Base-by-base conservation (phyloP, 2,888 invertebrate genomes). In the Nymphalis polychloros region DNA sequence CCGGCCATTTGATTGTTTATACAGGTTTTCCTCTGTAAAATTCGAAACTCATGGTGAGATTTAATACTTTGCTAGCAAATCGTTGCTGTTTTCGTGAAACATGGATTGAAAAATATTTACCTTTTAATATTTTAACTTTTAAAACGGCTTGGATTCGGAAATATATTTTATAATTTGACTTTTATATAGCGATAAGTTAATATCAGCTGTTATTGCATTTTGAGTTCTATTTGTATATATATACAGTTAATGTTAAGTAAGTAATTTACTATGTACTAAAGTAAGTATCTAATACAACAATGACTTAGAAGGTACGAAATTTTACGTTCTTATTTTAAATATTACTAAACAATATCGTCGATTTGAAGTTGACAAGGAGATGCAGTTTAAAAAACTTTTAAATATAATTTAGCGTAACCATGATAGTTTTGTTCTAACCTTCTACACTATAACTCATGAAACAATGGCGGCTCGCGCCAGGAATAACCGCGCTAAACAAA, bases 401-500 rank as follows among this genome's bases (percentile, higher is more conserved):
- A 60, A 59, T 81, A 84, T 83, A 77, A 78, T 83, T 82, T 78
- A 75, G 73, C 73, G 75, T 76, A 78, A 73, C 77, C 72, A 55
- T 73, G 78, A 79, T 85, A 84, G 83, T 85, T 85, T 84, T 80
- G 81, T 81, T 61, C 64, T 85, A 85, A 85, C 86, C 86, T 86
- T 83, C 83, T 72, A 77, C 75, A 81, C 83, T 77, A 84, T 90
- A 90, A 87, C 81, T 90, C 88, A 85, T 80, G 80, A 78, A 87
- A 89, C 90, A 90, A 89, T 89, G 85, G 85, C 84, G 81, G 81
- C 75, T 75, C 76, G 75, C 80, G 82, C 83, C 86, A 88, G 84
- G 86, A 92, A 92, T 92, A 91, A 84, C 87, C 76, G 72, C 79
- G 80, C 81, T 87, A 86, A 85, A 86, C 84, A 89, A 89, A 90